Evolutionary conservation across 1,140 invertebrate species (phyloP), one percentile per base, ranked within the genome.

Genomic region (Aphelinus atriplicis): DNA sequence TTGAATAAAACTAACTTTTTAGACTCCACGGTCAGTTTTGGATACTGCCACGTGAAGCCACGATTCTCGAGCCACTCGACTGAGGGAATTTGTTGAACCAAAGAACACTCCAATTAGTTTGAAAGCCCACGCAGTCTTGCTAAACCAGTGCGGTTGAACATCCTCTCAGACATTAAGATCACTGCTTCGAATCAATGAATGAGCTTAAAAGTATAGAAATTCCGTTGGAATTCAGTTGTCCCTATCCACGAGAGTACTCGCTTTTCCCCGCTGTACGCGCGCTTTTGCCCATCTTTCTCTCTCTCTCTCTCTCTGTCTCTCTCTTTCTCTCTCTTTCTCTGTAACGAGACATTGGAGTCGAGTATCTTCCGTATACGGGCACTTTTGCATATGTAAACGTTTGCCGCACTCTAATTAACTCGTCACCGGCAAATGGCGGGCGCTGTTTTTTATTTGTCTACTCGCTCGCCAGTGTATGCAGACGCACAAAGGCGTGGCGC

Each of bases 331-430:
- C 69, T 76, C 73, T 65, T 68, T 75, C 75, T 68, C 61, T 71
- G 26, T 48, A 63, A 63, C 3, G 45, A 46, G 47, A 48, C 47
- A 26, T 26, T 26, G 74, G 69, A 78, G 68, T 76, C 78, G 70
- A 74, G 77, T 79, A 77, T 77, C 78, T 80, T 80, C 77, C 53
- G 26, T 58, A 77, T 64, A 75, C 61, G 69, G 77, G 79, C 78
- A 78, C 82, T 82, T 81, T 78, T 79, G 80, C 79, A 83, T 83
- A 79, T 80, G 81, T 82, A 83, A 84, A 82, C 75, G 79, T 73
- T 26, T 70, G 61, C 71, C 77, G 77, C 77, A 80, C 79, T 84
- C 81, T 82, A 81, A 78, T 81, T 81, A 78, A 70, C 80, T 81
- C 75, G 70, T 26, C 26, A 26, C 26, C 26, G 26, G 4, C 67